Evolutionary conservation across 2,888 invertebrate genomes (phyloP), one percentile per base, ranked within the genome.

Genomic region (Chymomyza fuscimana): DNA sequence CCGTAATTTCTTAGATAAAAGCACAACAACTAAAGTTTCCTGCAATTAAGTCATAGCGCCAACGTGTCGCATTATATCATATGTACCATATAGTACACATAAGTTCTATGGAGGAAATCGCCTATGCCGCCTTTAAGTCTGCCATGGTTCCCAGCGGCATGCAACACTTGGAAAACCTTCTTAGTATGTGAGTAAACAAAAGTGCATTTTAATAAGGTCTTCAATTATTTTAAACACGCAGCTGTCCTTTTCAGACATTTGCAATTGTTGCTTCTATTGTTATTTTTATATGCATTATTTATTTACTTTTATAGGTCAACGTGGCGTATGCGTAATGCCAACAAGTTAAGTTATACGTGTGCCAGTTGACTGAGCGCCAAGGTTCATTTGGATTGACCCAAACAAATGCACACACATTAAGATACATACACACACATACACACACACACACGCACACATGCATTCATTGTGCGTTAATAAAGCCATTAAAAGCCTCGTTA

Each of bases 211-310:
- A 88, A 88, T 88, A 81, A 80, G 70, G 68, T 52, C 63, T 65
- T 62, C 87, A 88, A 88, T 88, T 86, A 80, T 74, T 82, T 82
- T 73, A 69, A 68, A 76, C 89, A 87, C 87, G 86, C 86, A 88
- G 76, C 87, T 88, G 89, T 84, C 83, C 82, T 64, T 88, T 78
- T 63, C 66, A 71, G 70, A 52, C 64, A 65, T 25, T 63, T 51
- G n/a, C 54, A 51, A 50, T 19, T 63, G 29, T 54, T 51, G 22
- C 25, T 9, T 15, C 25, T 25, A 58, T 19, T 58, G 19, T 19
- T 71, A 32, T 32, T 73, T 71, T 72, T 19, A 51, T 65, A 72
- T 88, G 58, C 74, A 79, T 73, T 71, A 77, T 85, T 25, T 9
- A 58, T 87, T 56, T 82, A 67, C 19, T 65, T 69, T 52, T 2